These are phyloP conservation scores for Malurus elegans DNA, from an alignment of 2,113 vertebrate species.

Conservation along the genomic window DNA sequence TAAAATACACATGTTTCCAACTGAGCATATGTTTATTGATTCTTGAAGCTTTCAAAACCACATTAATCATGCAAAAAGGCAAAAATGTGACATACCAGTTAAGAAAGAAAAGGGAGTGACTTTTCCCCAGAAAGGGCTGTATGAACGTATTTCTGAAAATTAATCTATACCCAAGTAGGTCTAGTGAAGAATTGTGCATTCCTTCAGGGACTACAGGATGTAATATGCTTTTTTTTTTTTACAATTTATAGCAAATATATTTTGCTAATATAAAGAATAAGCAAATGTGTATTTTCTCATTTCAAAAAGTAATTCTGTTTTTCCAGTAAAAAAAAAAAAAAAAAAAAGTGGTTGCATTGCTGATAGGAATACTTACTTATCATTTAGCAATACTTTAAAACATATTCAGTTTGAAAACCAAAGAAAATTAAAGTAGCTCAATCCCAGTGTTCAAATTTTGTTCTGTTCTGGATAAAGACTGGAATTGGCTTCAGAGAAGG, in stretches of 20 bases:
- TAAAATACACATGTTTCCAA: conserved; percentile 17
- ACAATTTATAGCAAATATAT: background rate
- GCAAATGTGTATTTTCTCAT: background rate
- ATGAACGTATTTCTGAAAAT: conserved; percentile 45
- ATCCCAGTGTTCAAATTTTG: background rate
- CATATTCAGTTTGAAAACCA: background rate
- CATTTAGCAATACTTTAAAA: background rate
- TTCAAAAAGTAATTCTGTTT: background rate
- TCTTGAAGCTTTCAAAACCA: conserved; percentile 28
- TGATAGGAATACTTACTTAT: background rate
- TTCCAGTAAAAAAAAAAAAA: background rate
- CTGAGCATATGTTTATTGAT: conserved; percentile 41
- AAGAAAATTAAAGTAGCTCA: accelerated
- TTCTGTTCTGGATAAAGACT: background rate
- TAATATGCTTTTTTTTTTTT: background rate
- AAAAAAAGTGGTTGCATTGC: background rate
- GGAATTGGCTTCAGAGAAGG: background rate
- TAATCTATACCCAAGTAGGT: conserved; percentile 57
- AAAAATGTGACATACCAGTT: background rate
- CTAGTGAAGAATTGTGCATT: conserved; percentile 25
- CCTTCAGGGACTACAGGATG: background rate
- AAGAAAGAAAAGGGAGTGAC: background rate
- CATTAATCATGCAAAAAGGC: conserved; percentile 57
- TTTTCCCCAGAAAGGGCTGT: conserved; percentile 24
- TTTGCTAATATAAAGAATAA: background rate